phyloP scores from a whole-genome alignment of 2,113 vertebrate genomes.

The Salvelinus alpinus region DNA sequence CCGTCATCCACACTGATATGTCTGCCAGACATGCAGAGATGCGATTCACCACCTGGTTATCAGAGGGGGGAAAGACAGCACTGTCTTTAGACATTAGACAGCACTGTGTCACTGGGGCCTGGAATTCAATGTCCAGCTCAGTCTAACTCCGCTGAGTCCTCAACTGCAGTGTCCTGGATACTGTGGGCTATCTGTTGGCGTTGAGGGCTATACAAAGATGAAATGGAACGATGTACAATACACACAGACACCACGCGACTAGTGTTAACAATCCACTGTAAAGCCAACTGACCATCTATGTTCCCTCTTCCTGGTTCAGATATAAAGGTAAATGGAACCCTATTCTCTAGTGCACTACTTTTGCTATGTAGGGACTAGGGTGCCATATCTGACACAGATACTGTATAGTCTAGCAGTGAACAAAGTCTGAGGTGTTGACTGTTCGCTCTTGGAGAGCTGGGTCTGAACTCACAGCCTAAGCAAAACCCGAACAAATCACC shows the following conservation, averaged over 20 bases:
- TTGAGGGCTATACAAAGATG: slow-evolving; percentile 69
- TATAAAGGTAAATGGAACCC: no score
- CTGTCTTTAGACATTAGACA: slow-evolving; percentile 75
- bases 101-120: slow-evolving; percentile 68
- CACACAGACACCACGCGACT: no score
- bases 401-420: slow-evolving; percentile 47
- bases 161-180: slow-evolving; percentile 63
- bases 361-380: no score
- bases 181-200: slow-evolving; percentile 67
- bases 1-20: no score
- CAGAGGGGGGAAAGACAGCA: no score
- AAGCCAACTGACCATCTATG: no score
- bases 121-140: slow-evolving; percentile 64
- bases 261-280: no score
- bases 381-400: slow-evolving; percentile 35
- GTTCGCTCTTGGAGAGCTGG: slow-evolving; percentile 58
- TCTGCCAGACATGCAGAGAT: no score
- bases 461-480: slow-evolving; percentile 20
- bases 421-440: slow-evolving; percentile 33
- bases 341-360: no score
- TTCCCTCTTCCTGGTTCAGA: no score
- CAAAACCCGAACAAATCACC: slow-evolving; percentile 55
- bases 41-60: no score
- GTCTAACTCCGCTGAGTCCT: slow-evolving; percentile 56
- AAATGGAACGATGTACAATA: slow-evolving; percentile 47